Evolutionary conservation across 2,888 invertebrate species (phyloP).

Genomic region (Drosophila diplacantha): DNA sequence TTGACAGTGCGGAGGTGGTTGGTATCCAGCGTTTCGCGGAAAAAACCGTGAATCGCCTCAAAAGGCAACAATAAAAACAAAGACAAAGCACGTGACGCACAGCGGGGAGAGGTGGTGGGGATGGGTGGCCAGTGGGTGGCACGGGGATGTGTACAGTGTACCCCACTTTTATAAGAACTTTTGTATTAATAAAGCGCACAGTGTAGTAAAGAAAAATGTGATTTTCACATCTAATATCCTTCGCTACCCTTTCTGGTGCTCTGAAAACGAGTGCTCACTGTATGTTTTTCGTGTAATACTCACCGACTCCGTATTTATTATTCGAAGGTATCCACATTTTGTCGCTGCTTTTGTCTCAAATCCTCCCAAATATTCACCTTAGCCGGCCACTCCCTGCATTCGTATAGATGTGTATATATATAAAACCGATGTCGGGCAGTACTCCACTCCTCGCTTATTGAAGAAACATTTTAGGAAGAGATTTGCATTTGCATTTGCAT

Average conservation of each 20-base stretch:
- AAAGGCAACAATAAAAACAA: conserved; percentile 46
- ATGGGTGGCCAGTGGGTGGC: conserved; percentile 24
- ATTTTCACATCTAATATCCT: not conserved
- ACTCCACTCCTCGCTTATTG: conserved; percentile 2
- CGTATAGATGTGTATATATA: conserved; percentile 10
- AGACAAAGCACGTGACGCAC: conserved; percentile 65
- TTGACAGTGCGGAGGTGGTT: conserved; percentile 42
- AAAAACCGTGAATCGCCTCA: conserved; percentile 67
- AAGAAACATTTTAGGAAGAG: conserved; percentile 20
- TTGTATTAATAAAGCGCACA: not conserved
- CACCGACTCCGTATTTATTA: conserved; percentile 78
- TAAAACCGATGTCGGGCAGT: conserved; percentile 7
- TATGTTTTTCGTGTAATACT: conserved; percentile 52
- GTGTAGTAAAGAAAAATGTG: not conserved
- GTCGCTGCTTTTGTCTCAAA: conserved; percentile 30
- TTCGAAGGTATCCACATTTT: conserved; percentile 78
- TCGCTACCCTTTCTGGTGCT: not conserved
- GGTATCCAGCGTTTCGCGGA: conserved; percentile 62
- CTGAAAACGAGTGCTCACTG: not conserved
- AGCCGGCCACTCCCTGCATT: conserved; percentile 41
- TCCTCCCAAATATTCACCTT: conserved; percentile 20
- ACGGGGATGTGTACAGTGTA: not conserved
- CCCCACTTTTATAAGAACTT: not conserved
- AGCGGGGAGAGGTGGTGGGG: conserved; percentile 11
- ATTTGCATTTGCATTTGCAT: conserved; percentile 27